Evolutionary conservation across 2,888 invertebrate species (phyloP), one percentile per base, ranked within the genome.

Genomic region (Phalera bucephala): DNA sequence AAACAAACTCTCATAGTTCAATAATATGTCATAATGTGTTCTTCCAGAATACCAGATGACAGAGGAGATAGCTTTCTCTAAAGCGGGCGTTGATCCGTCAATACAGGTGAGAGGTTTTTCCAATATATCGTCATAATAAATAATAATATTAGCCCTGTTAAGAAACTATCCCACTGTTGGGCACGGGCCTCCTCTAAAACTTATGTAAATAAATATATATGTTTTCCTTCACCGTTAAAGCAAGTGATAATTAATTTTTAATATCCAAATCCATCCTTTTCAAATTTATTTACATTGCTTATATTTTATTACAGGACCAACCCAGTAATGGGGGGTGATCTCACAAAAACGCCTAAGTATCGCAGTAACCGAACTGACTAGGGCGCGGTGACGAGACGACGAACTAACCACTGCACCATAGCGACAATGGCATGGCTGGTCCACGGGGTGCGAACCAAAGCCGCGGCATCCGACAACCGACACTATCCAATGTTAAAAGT

Each of bases 241-340:
- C 17, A 17, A 17, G 17, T 17, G 17, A 3, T 3, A 3, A 17
- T 3, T 3, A 29, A 12, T 21, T 13, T 4, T 9, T 28, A n/a
- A n/a, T n/a, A n/a, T n/a, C n/a, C n/a, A n/a, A n/a, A n/a, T n/a
- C n/a, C n/a, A n/a, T n/a, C n/a, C n/a, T 6, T 21, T 15, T 17
- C 5, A 3, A 17, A 17, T 17, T 17, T 17, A 5, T 17, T 5
- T 5, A 17, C n/a, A n/a, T n/a, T n/a, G n/a, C 17, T 17, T 17
- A 17, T 17, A 13, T 27, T 33, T 35, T 40, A 29, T 52, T 33
- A 0, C 64, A 88, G 87, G 87, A 88, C 40, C 85, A 83, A 60
- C 83, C 86, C 12, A 86, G 84, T 56, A 86, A 85, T 44, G 87
- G 87, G 34, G 87, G 87, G 54, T 87, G 87, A 87, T 71, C 50